A percentile compares a stretch with the other conserved stretches of the same genome.
These are phyloP conservation scores for Selene dorsalis DNA, from an alignment of 2,797 vertebrate genomes.

Conservation along the genomic window DNA sequence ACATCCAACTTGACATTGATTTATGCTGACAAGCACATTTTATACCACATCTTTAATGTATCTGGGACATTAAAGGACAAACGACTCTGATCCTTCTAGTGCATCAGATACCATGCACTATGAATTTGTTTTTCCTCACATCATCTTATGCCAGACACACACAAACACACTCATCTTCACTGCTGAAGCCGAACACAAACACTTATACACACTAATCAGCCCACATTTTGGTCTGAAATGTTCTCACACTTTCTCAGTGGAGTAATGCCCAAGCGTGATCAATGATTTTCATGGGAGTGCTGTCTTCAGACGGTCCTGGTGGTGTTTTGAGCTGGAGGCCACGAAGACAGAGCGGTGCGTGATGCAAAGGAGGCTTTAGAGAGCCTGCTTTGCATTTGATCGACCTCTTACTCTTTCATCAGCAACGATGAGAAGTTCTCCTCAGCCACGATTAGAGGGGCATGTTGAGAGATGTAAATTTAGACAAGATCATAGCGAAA, in stretches of 20 bases:
- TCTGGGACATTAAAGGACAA: conserved; percentile 62
- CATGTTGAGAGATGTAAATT: conserved; percentile 79
- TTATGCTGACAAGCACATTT: conserved; percentile 64
- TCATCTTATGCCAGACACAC: background rate
- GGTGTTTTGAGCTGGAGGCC: conserved; percentile 48
- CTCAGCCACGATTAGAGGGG: conserved; percentile 71
- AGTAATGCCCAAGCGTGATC: conserved; percentile 26
- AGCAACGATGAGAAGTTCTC: conserved; percentile 72
- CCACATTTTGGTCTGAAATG: conserved; percentile 7
- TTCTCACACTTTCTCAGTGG: conserved; percentile 34
- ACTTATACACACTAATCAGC: conserved; percentile 28
- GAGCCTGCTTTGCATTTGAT: conserved; percentile 73
- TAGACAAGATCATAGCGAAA: conserved; percentile 76
- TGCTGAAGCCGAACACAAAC: conserved; percentile 29
- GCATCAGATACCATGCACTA: conserved; percentile 36
- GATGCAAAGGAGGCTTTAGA: conserved; percentile 66
- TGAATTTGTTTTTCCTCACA: conserved; percentile 41
- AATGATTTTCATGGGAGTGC: conserved; percentile 46
- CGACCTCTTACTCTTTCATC: conserved; percentile 76
- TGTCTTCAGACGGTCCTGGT: conserved; percentile 46
- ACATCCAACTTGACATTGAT: conserved; percentile 51
- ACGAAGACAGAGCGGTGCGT: conserved; percentile 48
- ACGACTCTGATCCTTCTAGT: conserved; percentile 36
- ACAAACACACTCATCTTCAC: conserved; percentile 20
- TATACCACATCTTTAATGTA: conserved; percentile 56